A percentile compares a stretch with the other conserved stretches of the same genome.
Evolutionary conservation across 53 echinoderm and acorn worm species (phyloP).

Genomic region (Crossaster papposus): DNA sequence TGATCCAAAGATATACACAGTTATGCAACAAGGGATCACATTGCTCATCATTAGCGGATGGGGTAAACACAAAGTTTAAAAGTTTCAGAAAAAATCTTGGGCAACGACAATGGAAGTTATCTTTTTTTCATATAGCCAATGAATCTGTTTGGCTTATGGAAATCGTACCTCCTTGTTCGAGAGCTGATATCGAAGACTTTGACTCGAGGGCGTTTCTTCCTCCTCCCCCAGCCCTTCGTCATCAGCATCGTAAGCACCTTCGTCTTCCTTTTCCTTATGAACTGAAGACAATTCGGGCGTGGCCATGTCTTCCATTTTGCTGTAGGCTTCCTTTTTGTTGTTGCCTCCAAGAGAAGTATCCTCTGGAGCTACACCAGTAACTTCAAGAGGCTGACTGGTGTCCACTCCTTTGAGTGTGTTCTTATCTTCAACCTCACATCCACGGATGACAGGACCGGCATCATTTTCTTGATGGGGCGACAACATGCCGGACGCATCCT

Average conservation of each 20-base stretch:
- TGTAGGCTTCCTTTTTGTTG: no score
- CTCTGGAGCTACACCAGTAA: not conserved
- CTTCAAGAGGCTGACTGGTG: not conserved
- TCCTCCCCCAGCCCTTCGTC: not conserved
- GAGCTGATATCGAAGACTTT: not conserved
- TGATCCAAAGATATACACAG: no score
- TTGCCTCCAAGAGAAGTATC: not conserved
- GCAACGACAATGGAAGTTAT: no score
- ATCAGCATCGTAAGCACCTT: not conserved
- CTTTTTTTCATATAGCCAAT: no score
- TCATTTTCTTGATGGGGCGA: not conserved
- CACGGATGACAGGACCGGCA: not conserved
- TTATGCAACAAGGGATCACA: no score
- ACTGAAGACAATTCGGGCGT: not conserved
- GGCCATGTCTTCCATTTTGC: not conserved
- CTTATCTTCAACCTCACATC: not conserved
- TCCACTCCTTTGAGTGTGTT: not conserved
- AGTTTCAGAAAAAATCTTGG: no score
- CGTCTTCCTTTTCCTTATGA: not conserved
- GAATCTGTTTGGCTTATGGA: no score
- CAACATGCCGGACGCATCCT: not conserved
- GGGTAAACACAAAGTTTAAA: no score
- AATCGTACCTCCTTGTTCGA: not conserved
- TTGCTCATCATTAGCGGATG: no score
- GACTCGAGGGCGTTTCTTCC: not conserved